A percentile compares a stretch with the other conserved stretches of the same genome.
Evolutionary conservation across 2,113 vertebrate genomes (phyloP).

Genomic region (Triplophysa rosa): DNA sequence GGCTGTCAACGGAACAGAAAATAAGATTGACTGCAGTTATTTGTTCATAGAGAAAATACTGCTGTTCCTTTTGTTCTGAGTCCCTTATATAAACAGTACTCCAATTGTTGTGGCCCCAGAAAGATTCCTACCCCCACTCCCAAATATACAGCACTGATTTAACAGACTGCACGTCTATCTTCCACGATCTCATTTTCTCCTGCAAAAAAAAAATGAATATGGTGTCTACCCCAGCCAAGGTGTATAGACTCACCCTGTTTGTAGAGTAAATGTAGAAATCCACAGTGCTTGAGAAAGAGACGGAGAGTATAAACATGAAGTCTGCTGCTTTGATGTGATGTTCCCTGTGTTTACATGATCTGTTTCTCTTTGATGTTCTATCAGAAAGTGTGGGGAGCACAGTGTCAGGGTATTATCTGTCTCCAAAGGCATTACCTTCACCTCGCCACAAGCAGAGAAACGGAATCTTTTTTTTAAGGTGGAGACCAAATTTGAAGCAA

Average conservation of each 20-base stretch:
- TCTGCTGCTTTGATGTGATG: conserved; percentile 53
- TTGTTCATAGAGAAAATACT: too few species aligned
- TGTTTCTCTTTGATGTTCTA: conserved; percentile 54
- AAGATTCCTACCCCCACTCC: too few species aligned
- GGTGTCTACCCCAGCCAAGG: background rate
- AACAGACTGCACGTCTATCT: too few species aligned
- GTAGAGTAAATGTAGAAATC: conserved; percentile 25
- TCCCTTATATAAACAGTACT: too few species aligned
- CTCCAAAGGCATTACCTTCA: conserved; percentile 25
- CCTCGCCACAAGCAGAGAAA: conserved; percentile 6
- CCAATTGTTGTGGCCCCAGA: too few species aligned
- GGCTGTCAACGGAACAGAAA: too few species aligned
- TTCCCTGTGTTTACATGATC: conserved; percentile 50
- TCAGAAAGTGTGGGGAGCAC: conserved; percentile 29
- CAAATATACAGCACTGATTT: too few species aligned
- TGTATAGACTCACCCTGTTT: conserved; percentile 12
- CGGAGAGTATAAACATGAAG: conserved; percentile 26
- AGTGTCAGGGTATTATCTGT: conserved; percentile 39
- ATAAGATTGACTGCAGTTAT: too few species aligned
- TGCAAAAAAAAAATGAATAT: background rate
- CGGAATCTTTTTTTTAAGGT: background rate
- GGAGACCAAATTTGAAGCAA: background rate
- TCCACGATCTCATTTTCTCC: background rate
- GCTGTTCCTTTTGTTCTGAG: too few species aligned
- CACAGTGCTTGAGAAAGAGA: conserved; percentile 14